Evolutionary conservation across 2,113 vertebrate genomes (phyloP), one percentile per base, ranked within the genome.

Genomic region (Cranoglanis bouderius): DNA sequence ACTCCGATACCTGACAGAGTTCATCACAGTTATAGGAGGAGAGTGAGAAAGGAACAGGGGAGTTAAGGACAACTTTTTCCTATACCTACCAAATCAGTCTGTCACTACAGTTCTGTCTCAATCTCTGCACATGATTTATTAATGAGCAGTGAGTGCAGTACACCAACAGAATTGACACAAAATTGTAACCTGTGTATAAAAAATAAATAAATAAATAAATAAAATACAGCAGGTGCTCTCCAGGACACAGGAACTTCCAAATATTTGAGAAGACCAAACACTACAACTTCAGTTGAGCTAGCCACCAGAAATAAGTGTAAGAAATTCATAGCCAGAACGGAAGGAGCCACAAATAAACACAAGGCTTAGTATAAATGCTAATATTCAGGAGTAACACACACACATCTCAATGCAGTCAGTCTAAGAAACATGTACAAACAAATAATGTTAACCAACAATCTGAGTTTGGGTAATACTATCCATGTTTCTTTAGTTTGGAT

Each of bases 1-100:
- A 74, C 57, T 82, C 81, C 59, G 46, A 51, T 61, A 87, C 40
- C 85, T 91, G 88, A 72, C 19, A 59, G 29, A 87, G 74, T 85
- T 81, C 74, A 89, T 87, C 85, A 85, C 49, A 67, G 53, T 74
- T 86, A 72, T 53, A 88, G 63, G 6, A 70, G 9, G 72, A 75
- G 16, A 75, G 67, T 35, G 51, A 70, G 63, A 78, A 3, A 59
- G 82, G 32, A 26, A 57, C 51, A 35, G 53, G 67, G 61, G 49
- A 77, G 85, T 87, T 70, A 49, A 81, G 84, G 49, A 67, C 40
- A 81, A 57, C 53, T 55, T 24, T 57, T 57, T 35, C 53, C n/a
- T 57, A 12, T 57, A 82, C 18, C 51, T 57, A n/a, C 80, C 80
- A 82, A 82, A 53, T 32, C 49, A 32, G 29, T 53, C 74, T 6